Percentiles rank a stretch among this genome's conserved stretches.
phyloP scores from a whole-genome alignment of 2,113 vertebrate species.

The western clawed frog (Xenopus tropicalis) region DNA sequence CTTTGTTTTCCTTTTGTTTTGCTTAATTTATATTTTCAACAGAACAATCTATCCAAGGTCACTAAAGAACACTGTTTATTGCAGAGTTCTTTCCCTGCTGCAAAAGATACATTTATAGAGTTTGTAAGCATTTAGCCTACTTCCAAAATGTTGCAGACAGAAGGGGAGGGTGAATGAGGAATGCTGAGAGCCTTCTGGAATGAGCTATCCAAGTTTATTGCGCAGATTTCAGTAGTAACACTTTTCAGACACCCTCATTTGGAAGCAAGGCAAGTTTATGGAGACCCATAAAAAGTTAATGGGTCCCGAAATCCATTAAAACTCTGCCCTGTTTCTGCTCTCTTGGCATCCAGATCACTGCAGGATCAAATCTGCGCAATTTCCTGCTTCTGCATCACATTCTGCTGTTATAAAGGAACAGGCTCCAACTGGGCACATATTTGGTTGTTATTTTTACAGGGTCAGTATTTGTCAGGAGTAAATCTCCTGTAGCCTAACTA shows the following conservation, averaged over 20 bases:
- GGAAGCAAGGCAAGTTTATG: conserved; percentile 43
- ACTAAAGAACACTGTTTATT: background rate
- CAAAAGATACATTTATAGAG: conserved; percentile 23
- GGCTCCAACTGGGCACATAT: too few relatives aligned
- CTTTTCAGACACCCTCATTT: conserved; percentile 40
- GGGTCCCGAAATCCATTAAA: conserved; percentile 45
- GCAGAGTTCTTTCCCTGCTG: background rate
- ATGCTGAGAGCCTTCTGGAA: conserved; percentile 34
- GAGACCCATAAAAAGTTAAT: conserved; percentile 46
- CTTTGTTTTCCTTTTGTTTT: too few relatives aligned
- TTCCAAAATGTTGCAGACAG: conserved; percentile 28
- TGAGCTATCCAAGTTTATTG: conserved; percentile 41
- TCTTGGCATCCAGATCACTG: conserved; percentile 36
- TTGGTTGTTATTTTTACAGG: too few relatives aligned
- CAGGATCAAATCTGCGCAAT: conserved; percentile 35
- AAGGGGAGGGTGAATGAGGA: conserved; percentile 8
- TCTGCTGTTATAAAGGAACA: too few relatives aligned
- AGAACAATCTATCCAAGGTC: background rate
- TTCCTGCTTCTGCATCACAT: background rate
- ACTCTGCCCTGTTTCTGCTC: conserved; percentile 40
- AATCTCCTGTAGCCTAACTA: too few relatives aligned
- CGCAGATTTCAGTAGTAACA: conserved; percentile 43
- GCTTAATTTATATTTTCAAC: too few relatives aligned
- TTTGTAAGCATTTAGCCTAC: conserved; percentile 25
- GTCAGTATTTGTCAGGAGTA: too few relatives aligned